phyloP scores from a whole-genome alignment of 2,888 invertebrate genomes.

The Coremacera marginata region DNA sequence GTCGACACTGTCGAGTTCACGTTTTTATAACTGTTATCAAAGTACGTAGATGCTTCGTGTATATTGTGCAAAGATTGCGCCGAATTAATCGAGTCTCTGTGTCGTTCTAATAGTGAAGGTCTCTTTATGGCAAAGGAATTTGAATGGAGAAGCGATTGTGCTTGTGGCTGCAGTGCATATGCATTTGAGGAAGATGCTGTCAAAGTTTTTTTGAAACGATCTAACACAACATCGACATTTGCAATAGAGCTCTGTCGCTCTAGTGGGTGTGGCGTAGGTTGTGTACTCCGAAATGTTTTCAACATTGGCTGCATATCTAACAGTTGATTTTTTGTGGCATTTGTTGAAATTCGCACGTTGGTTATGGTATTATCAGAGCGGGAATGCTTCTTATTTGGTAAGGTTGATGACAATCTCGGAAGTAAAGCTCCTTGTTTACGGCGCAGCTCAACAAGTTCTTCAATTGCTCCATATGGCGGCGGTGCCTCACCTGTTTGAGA shows the following conservation, averaged over 20 bases:
- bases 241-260: constrained; percentile 42
- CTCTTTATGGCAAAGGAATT: constrained; percentile 68
- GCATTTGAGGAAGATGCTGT: constrained; percentile 45
- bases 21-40: constrained; percentile 15
- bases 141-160: constrained; percentile 59
- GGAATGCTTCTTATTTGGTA: constrained; percentile 30
- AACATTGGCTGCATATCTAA: constrained; percentile 49
- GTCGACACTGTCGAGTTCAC: constrained; percentile 46
- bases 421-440: constrained; percentile 42
- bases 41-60: constrained; percentile 55
- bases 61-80: constrained; percentile 65
- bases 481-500: constrained; percentile 20
- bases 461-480: constrained; percentile 26
- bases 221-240: constrained; percentile 52
- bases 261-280: constrained; percentile 28
- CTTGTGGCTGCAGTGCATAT: constrained; percentile 43
- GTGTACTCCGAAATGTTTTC: constrained; percentile 55
- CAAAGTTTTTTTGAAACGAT: constrained; percentile 52
- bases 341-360: constrained; percentile 29
- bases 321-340: not conserved
- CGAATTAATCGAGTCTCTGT: constrained; percentile 56
- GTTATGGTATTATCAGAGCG: constrained; percentile 32
- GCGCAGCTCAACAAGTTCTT: constrained; percentile 44
- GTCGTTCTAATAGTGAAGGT: constrained; percentile 58
- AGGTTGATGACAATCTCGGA: constrained; percentile 44